A percentile compares a stretch with the other conserved stretches of the same genome.
Conservation (phyloP, 2,797 vertebrate species). For the Melanotaenia trifasciata region DNA sequence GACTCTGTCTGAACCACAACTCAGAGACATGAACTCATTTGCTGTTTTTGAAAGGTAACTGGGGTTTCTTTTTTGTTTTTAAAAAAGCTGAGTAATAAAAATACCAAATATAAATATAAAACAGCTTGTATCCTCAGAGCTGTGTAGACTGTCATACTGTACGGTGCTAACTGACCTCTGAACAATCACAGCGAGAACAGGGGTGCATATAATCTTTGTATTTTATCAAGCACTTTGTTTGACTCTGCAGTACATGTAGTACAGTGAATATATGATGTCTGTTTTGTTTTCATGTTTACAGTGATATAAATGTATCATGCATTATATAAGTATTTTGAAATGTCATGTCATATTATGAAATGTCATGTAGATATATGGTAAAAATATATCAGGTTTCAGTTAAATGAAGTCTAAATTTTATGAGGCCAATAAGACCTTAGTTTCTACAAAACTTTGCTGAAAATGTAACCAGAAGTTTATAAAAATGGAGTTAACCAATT, state of each 20-base stretch:
- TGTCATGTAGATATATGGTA: slow-evolving; percentile 65
- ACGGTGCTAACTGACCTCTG: slow-evolving; percentile 77
- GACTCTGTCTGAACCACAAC: slow-evolving; percentile 88
- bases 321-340: slow-evolving; percentile 73
- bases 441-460: slow-evolving; percentile 52
- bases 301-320: slow-evolving; percentile 78
- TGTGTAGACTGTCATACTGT: slow-evolving; percentile 65
- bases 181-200: slow-evolving; percentile 75
- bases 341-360: slow-evolving; percentile 76
- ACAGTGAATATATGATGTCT: slow-evolving; percentile 70
- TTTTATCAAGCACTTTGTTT: slow-evolving; percentile 73
- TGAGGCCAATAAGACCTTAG: slow-evolving; percentile 39
- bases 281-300: slow-evolving; percentile 81
- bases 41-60: slow-evolving; percentile 19
- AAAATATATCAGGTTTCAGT: slow-evolving; percentile 70
- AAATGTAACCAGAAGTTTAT: slow-evolving; percentile 59
- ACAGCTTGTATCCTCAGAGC: slow-evolving; percentile 57
- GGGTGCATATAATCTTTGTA: slow-evolving; percentile 62
- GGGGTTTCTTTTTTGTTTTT: background rate
- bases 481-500: slow-evolving; percentile 50
- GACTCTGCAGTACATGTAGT: slow-evolving; percentile 72
- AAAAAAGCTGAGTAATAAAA: slow-evolving; percentile 37
- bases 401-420: slow-evolving; percentile 47
- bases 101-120: slow-evolving; percentile 71
- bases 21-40: slow-evolving; percentile 16